Evolutionary conservation across 2,888 invertebrate genomes (phyloP).

Genomic region (Cosmia trapezina): DNA sequence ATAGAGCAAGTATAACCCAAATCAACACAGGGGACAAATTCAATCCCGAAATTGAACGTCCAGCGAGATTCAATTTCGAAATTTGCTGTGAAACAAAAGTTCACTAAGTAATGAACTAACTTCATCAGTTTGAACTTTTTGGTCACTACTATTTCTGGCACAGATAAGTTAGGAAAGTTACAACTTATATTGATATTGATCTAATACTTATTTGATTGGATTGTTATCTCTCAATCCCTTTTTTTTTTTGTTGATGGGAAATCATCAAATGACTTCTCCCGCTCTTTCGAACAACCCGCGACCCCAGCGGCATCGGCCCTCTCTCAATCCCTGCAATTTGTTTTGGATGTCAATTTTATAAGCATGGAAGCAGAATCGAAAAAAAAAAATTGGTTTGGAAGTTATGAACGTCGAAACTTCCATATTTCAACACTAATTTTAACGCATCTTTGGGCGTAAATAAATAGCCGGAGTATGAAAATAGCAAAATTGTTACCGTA

Average conservation of each 20-base stretch:
- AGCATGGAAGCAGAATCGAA: no score
- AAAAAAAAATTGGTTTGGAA: no score
- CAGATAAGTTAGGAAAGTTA: not conserved
- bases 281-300: no score
- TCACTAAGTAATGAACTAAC: slow-evolving; percentile 54
- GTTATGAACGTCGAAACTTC: no score
- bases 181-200: not conserved
- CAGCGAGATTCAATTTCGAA: slow-evolving; percentile 46
- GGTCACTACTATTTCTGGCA: slow-evolving; percentile 1
- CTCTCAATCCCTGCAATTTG: not conserved
- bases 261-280: no score
- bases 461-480: no score
- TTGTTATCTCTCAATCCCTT: no score
- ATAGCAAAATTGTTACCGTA: no score
- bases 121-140: slow-evolving; percentile 19
- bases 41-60: slow-evolving; percentile 34
- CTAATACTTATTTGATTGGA: not conserved
- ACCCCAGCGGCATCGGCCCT: no score
- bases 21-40: slow-evolving; percentile 36
- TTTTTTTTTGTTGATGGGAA: no score
- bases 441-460: no score
- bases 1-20: slow-evolving; percentile 20
- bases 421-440: no score
- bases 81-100: slow-evolving; percentile 47
- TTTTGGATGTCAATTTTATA: not conserved